These are phyloP conservation scores for Serranus cabrilla DNA, from an alignment of 2,797 vertebrate species.

Conservation along the genomic window DNA sequence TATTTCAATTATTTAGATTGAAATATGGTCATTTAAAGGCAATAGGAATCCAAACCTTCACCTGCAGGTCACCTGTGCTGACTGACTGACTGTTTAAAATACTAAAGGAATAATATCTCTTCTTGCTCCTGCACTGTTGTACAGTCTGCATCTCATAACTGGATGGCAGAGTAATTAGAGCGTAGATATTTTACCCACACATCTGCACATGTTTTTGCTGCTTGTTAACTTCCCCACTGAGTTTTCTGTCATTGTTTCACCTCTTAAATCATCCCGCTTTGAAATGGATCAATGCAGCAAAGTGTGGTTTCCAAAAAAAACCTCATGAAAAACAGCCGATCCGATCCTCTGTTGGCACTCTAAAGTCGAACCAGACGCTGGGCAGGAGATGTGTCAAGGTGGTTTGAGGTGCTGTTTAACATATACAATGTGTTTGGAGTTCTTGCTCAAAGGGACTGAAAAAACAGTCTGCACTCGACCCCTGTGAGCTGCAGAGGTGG, in stretches of 20 bases:
- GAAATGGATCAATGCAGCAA: constrained; percentile 19
- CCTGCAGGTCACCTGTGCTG: not conserved
- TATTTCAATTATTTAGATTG: too few relatives aligned
- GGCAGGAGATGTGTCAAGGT: constrained; percentile 5
- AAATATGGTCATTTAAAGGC: too few relatives aligned
- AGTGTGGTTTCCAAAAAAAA: constrained; percentile 15
- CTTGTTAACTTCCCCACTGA: constrained; percentile 13
- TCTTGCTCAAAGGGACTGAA: constrained; percentile 14
- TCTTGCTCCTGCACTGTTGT: not conserved
- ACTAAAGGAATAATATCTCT: not conserved
- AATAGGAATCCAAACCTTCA: not conserved
- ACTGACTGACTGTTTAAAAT: not conserved
- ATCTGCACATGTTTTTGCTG: constrained; percentile 36
- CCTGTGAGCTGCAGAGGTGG: not conserved
- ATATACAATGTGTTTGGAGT: not conserved
- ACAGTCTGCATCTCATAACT: not conserved
- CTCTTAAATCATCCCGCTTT: constrained; percentile 31
- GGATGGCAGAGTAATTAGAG: not conserved
- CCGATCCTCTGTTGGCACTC: not conserved
- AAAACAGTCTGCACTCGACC: not conserved
- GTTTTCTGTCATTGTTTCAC: constrained; percentile 30
- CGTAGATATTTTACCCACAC: constrained; percentile 9
- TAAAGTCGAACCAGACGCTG: constrained; percentile 37
- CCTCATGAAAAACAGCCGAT: constrained; percentile 15
- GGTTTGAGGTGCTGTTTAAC: constrained; percentile 29